Evolutionary conservation across 2,888 invertebrate genomes (phyloP).

Genomic region (Aphidius colemani): DNA sequence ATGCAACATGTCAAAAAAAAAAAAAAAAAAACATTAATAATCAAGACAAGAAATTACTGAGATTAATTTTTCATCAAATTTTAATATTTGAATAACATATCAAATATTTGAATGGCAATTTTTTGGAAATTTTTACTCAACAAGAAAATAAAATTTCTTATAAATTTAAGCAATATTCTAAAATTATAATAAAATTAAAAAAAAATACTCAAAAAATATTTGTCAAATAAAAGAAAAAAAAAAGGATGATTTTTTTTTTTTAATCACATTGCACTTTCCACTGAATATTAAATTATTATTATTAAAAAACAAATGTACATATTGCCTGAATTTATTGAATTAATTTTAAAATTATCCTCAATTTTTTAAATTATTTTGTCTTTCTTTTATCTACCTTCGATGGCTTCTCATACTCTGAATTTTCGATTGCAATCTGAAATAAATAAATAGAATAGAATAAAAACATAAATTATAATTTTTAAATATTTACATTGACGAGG

Average conservation of each 20-base stretch:
- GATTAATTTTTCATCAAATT: slow-evolving; percentile 1
- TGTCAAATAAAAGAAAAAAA: not conserved
- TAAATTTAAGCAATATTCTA: slow-evolving; percentile 4
- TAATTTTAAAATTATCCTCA: too few species aligned
- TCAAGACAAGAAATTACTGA: not conserved
- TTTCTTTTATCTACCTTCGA: slow-evolving; percentile 25
- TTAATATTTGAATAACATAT: slow-evolving; percentile 22
- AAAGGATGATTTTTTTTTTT: too few species aligned
- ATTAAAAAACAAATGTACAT: not conserved
- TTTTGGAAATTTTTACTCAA: slow-evolving; percentile 18
- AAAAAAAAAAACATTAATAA: not conserved
- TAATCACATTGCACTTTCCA: not conserved
- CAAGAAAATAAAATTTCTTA: too few species aligned
- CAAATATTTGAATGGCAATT: slow-evolving; percentile 21
- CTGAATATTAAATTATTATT: slow-evolving; percentile 12
- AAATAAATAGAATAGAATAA: not conserved
- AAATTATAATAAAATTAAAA: slow-evolving; percentile 11
- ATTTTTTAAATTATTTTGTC: not conserved
- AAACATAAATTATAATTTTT: not conserved
- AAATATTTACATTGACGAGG: slow-evolving; percentile 36
- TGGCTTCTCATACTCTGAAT: slow-evolving; percentile 36
- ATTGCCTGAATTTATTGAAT: not conserved
- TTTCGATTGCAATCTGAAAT: slow-evolving; percentile 39
- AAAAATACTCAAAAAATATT: slow-evolving; percentile 10
- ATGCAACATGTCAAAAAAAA: not conserved